phyloP scores from a whole-genome alignment of 2,113 vertebrate genomes.

The Struthidea cinerea region DNA sequence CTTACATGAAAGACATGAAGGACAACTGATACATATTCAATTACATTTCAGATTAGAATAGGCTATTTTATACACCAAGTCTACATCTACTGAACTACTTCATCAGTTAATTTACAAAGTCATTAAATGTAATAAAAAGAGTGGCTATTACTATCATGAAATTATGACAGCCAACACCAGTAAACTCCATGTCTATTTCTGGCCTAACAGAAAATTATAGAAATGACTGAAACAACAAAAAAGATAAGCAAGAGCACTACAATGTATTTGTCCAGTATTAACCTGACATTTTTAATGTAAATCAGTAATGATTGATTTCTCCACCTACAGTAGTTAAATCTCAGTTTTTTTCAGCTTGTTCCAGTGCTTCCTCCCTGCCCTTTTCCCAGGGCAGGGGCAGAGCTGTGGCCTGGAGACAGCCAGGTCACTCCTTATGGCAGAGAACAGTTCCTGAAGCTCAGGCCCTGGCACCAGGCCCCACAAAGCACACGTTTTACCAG shows the following conservation, averaged over 20 bases:
- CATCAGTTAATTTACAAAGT: neutral
- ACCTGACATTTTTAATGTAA: neutral
- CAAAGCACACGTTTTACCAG: rapidly evolving
- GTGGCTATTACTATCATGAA: neutral
- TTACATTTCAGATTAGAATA: neutral
- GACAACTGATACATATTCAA: neutral
- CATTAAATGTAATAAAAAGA: neutral
- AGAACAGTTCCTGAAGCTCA: neutral
- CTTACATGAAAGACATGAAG: neutral
- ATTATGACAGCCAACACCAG: neutral
- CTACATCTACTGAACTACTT: neutral
- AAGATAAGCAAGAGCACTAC: neutral
- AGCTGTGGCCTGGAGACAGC: neutral
- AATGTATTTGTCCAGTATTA: neutral
- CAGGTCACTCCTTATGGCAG: neutral
- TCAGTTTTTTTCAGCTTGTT: neutral
- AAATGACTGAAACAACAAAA: neutral
- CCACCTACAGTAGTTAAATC: neutral
- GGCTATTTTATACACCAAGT: neutral
- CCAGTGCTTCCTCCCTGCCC: neutral
- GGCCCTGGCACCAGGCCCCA: neutral
- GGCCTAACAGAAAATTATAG: neutral
- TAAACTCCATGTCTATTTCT: neutral
- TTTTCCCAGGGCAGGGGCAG: neutral
- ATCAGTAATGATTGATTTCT: neutral